phyloP scores from a whole-genome alignment of 2,888 invertebrate species.

The Xestia xanthographa region DNA sequence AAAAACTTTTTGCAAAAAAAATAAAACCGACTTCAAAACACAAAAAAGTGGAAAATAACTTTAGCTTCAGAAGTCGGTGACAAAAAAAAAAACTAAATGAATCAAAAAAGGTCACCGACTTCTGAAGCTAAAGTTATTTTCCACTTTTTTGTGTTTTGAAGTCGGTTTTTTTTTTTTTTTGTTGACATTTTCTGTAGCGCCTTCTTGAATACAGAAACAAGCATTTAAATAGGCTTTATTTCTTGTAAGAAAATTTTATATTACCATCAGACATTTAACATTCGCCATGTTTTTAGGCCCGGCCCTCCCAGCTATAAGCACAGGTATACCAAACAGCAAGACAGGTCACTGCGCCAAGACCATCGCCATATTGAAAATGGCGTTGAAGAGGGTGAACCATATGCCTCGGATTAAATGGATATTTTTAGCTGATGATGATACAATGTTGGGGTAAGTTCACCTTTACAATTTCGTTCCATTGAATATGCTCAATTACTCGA shows the following conservation, averaged over 20 bases:
- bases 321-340: conserved; percentile 95
- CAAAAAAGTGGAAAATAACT: too few relatives aligned
- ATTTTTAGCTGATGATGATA: conserved; percentile 97
- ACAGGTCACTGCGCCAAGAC: conserved; percentile 98
- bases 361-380: conserved; percentile 92
- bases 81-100: too few relatives aligned
- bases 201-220: not conserved
- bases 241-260: not conserved
- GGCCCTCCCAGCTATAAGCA: conserved; percentile 92
- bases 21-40: too few relatives aligned
- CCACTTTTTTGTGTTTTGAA: too few relatives aligned
- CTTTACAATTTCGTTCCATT: not conserved
- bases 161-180: too few relatives aligned
- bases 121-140: too few relatives aligned
- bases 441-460: conserved; percentile 94
- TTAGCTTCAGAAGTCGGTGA: too few relatives aligned
- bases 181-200: too few relatives aligned
- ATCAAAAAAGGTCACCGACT: too few relatives aligned
- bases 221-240: not conserved
- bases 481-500: not conserved
- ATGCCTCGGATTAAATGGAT: conserved; percentile 93
- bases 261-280: not conserved
- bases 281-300: conserved; percentile 84
- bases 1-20: too few relatives aligned
- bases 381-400: conserved; percentile 81